phyloP scores from a whole-genome alignment of 2,113 vertebrate species.

The Corydoras maculifer region DNA sequence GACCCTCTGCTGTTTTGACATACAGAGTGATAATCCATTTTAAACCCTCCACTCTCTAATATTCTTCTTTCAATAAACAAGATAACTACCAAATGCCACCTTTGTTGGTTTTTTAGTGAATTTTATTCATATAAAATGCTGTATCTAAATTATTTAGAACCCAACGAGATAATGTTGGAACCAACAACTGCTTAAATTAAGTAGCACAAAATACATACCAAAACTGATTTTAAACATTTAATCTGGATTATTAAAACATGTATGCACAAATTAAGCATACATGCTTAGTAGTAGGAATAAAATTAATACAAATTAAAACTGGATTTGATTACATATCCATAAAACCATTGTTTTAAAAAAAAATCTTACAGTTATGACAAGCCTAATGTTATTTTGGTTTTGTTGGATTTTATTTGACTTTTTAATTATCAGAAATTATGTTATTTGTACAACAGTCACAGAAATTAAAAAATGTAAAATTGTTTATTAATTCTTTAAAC shows the following conservation, averaged over 20 bases:
- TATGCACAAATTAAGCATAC: constrained; percentile 44
- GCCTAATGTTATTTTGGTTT: too few species aligned
- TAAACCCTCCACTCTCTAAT: constrained; percentile 69
- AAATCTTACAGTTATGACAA: too few species aligned
- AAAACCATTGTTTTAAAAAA: too few species aligned
- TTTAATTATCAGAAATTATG: too few species aligned
- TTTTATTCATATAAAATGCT: constrained; percentile 50
- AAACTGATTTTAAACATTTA: constrained; percentile 67
- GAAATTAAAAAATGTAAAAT: too few species aligned
- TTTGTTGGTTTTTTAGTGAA: constrained; percentile 68
- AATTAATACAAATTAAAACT: constrained; percentile 1
- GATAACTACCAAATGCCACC: constrained; percentile 61
- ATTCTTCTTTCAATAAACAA: constrained; percentile 70
- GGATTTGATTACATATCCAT: too few species aligned
- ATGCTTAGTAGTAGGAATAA: neutral
- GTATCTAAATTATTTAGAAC: constrained; percentile 43
- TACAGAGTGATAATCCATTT: constrained; percentile 63
- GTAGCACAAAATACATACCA: constrained; percentile 53
- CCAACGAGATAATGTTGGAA: constrained; percentile 52
- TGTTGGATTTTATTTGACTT: too few species aligned
- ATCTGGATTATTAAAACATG: constrained; percentile 73
- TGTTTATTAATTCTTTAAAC: constrained; percentile 35
- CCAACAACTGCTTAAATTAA: constrained; percentile 64
- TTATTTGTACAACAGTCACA: too few species aligned
- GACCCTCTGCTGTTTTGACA: constrained; percentile 59